These are phyloP conservation scores for Meandrina meandrites DNA, from an alignment of 92 coral and sea anemone species.

Conservation along the genomic window DNA sequence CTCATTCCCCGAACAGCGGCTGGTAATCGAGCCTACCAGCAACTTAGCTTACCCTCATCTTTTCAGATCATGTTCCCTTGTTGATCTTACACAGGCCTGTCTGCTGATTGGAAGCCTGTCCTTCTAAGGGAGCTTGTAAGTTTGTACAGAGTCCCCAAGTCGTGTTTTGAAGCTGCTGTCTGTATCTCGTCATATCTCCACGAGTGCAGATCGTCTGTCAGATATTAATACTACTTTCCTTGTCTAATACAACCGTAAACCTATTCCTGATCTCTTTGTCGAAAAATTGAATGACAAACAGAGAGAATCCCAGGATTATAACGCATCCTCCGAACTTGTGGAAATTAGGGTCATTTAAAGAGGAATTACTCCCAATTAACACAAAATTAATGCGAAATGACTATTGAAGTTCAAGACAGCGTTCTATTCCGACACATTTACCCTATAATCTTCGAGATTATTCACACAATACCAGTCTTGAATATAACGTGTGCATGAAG, in stretches of 20 bases:
- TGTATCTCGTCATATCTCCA: conserved; percentile 12
- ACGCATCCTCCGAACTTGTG: too few relatives aligned
- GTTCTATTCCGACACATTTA: too few relatives aligned
- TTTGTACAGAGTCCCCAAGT: conserved; percentile 15
- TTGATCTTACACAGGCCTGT: conserved; percentile 17
- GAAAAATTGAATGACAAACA: too few relatives aligned
- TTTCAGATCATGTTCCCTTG: conserved; percentile 5
- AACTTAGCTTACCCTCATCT: background rate
- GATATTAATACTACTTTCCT: conserved; percentile 20
- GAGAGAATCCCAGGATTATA: background rate
- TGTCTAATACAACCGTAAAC: too few relatives aligned
- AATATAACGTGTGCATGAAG: background rate
- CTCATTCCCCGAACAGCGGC: too few relatives aligned
- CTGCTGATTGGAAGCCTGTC: conserved; percentile 14
- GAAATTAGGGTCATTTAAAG: too few relatives aligned
- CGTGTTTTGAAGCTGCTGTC: conserved; percentile 31
- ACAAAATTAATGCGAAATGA: background rate
- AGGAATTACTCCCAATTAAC: too few relatives aligned
- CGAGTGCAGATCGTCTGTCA: too few relatives aligned
- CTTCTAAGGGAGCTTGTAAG: conserved; percentile 9
- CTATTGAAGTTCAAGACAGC: background rate
- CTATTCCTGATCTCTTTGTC: too few relatives aligned
- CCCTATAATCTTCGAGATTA: too few relatives aligned
- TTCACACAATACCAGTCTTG: background rate
- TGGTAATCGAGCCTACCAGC: too few relatives aligned